Conservation (phyloP, 2,797 vertebrate species). For the Myotis myotis region DNA sequence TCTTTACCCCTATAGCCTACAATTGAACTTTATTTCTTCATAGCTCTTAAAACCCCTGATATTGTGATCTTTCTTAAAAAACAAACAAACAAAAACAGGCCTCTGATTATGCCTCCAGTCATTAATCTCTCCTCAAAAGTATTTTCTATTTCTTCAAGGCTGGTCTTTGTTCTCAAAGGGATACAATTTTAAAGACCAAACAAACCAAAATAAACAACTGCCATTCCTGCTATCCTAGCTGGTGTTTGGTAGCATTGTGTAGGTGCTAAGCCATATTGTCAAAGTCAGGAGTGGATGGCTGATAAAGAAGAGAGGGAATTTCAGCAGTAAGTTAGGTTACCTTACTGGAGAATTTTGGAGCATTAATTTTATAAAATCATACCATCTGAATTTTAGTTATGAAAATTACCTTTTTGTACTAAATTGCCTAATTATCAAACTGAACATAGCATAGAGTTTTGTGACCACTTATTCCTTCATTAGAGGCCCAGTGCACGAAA, state of each 20-base stretch:
- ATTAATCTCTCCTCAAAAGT: not conserved
- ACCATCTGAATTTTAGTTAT: not conserved
- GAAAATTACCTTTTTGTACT: not conserved
- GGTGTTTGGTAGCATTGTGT: not conserved
- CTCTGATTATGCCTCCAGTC: not conserved
- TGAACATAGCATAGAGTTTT: not conserved
- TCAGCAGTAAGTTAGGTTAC: not conserved
- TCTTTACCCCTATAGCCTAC: not conserved
- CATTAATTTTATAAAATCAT: constrained; percentile 4
- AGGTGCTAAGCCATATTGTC: not conserved
- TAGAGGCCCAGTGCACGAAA: no score
- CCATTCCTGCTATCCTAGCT: not conserved
- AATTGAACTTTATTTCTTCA: not conserved
- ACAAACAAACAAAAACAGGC: not conserved
- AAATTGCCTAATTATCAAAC: constrained; percentile 7
- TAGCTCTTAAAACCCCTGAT: not conserved
- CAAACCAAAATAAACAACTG: not conserved
- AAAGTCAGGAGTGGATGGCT: not conserved
- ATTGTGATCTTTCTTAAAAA: not conserved
- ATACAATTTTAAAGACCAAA: not conserved
- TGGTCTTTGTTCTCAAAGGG: not conserved
- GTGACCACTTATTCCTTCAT: not conserved
- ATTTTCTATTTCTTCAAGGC: not conserved
- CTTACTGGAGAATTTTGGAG: not conserved
- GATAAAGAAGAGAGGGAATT: not conserved